Evolutionary conservation across 1,140 invertebrate species (phyloP), one percentile per base, ranked within the genome.

Genomic region (Gonatopus flavifemur): DNA sequence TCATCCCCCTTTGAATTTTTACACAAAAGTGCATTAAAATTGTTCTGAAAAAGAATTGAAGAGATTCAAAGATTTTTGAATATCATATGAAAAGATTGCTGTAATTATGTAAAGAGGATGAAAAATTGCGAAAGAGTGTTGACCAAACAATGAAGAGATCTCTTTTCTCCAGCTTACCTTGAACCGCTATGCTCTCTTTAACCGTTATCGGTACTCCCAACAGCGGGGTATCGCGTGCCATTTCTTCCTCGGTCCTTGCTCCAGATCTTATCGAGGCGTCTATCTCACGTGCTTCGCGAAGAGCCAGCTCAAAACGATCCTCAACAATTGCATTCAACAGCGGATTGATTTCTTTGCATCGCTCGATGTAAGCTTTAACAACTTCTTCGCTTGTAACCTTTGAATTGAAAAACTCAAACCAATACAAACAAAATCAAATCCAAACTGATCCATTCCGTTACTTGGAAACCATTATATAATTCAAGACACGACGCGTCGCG

Each of bases 321-420:
- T 87, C 82, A 1, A 87, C 85, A 12, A 89, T 80, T 15, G 84
- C 84, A 72, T 89, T 90, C 18, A 90, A 55, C n/a, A 83, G 60
- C 3, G 83, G 82, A 73, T 90, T 86, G 1, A 89, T 84, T 57
- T 84, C 79, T 22, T 74, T 63, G 49, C 87, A 88, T 44, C 88
- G 77, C 12, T 74, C 69, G 15, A 89, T 84, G 49, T 84, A 89
- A 0, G 84, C 81, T 49, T 70, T 63, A 0, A 89, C 81, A 2
- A 89, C 83, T 59, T 83, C 79, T 61, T 82, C 81, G 64, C 81
- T 78, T 53, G 72, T 80, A 13, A 84, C 62, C 82, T 84, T 60
- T 3, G 3, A 12, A 22, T 22, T 39, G 13, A 30, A n/a, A n/a
- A n/a, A n/a, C n/a, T n/a, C n/a, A 33, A 38, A 52, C 36, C 18